Evolutionary conservation across 2,113 vertebrate genomes (phyloP).

Genomic region (Heteronetta atricapilla): DNA sequence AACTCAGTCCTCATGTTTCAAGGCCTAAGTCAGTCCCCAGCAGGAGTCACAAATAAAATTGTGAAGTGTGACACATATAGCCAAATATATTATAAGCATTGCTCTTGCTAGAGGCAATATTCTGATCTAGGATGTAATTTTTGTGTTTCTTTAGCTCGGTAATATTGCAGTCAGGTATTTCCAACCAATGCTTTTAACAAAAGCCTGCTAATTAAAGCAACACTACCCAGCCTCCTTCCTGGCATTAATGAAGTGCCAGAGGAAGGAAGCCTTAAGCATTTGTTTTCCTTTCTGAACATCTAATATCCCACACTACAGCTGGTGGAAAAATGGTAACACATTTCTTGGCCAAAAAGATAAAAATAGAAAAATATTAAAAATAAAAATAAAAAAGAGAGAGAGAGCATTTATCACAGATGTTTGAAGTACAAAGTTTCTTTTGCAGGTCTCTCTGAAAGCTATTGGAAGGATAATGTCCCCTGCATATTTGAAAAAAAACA

Average conservation of each 20-base stretch:
- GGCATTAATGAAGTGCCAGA: slow-evolving; percentile 44
- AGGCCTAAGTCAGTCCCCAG: background rate
- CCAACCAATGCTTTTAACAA: background rate
- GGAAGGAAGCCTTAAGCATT: slow-evolving; percentile 42
- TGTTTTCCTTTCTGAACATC: slow-evolving; percentile 33
- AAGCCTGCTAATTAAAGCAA: slow-evolving; percentile 38
- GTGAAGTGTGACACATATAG: background rate
- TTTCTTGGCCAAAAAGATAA: background rate
- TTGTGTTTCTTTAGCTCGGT: background rate
- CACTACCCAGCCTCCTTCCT: background rate
- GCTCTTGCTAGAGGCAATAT: background rate
- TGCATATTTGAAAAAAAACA: background rate
- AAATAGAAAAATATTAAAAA: background rate
- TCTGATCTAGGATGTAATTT: slow-evolving; percentile 29
- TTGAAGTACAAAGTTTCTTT: background rate
- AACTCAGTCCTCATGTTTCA: background rate
- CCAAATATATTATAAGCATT: background rate
- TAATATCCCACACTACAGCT: background rate
- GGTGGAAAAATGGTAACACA: background rate
- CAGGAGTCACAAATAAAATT: slow-evolving; percentile 26
- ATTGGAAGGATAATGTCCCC: slow-evolving; percentile 23
- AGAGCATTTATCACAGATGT: background rate
- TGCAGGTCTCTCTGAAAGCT: slow-evolving; percentile 4
- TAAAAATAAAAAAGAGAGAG: background rate
- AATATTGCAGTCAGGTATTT: slow-evolving; percentile 25